Evolutionary conservation across 2,888 invertebrate species (phyloP).

Genomic region (Sialis lutaria): DNA sequence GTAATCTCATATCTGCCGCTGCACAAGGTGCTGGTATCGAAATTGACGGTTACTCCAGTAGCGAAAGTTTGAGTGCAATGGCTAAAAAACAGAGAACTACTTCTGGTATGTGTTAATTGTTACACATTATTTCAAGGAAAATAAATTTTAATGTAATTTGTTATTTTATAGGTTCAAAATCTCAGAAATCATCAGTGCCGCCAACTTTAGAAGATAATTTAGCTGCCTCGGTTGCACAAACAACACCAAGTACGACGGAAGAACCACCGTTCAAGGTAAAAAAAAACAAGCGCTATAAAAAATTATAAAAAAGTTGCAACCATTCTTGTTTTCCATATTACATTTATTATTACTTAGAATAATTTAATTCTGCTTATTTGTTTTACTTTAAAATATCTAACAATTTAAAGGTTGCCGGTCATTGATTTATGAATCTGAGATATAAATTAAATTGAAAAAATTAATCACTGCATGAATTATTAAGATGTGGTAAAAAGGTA

Average conservation of each 20-base stretch:
- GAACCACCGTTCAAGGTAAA: constrained; percentile 43
- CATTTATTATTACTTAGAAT: no score
- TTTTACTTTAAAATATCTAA: no score
- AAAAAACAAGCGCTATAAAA: not conserved
- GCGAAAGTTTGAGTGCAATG: constrained; percentile 9
- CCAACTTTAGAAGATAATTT: constrained; percentile 25
- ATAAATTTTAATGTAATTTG: no score
- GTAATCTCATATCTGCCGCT: constrained; percentile 26
- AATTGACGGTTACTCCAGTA: constrained; percentile 34
- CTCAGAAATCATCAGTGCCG: constrained; percentile 12
- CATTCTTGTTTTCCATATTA: no score
- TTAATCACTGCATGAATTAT: no score
- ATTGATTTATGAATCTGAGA: no score
- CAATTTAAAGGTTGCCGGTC: no score
- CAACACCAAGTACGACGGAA: constrained; percentile 28
- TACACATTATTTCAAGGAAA: not conserved
- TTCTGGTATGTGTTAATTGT: constrained; percentile 5
- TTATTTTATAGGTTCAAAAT: constrained; percentile 5
- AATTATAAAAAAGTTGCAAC: not conserved
- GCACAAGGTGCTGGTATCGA: constrained; percentile 38
- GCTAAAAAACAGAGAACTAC: constrained; percentile 10
- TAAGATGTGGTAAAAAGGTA: no score
- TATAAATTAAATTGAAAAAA: no score
- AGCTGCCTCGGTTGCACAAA: constrained; percentile 30
- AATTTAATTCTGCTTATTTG: no score